Percentiles rank a stretch among this genome's conserved stretches.
Conservation (phyloP, 2,888 invertebrate genomes). For the Macaria notata region DNA sequence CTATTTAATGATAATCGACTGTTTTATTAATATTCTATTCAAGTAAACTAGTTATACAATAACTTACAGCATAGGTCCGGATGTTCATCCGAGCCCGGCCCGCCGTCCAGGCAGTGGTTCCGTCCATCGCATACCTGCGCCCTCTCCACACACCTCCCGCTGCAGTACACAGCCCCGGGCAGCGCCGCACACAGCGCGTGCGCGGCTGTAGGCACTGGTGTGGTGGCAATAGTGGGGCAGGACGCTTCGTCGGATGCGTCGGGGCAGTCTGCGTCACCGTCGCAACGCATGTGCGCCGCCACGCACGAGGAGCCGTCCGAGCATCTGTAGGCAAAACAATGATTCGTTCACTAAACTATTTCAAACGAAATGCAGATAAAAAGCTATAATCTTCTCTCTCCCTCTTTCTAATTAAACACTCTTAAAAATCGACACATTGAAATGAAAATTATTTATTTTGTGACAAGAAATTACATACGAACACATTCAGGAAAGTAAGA, state of each 20-base stretch:
- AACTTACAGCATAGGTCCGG: conserved; percentile 69
- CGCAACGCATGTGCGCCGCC: conserved; percentile 76
- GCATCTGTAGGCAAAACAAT: conserved; percentile 46
- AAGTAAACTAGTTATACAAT: no score
- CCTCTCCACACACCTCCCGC: conserved; percentile 84
- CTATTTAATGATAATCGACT: no score
- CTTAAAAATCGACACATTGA: no score
- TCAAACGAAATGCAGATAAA: no score
- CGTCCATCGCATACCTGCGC: conserved; percentile 87
- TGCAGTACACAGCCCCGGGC: conserved; percentile 83
- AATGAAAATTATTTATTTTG: no score
- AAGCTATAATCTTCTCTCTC: no score
- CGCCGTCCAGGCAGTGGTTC: conserved; percentile 86
- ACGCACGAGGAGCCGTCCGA: conserved; percentile 29
- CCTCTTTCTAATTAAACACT: no score
- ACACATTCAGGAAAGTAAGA: no score
- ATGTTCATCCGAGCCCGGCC: conserved; percentile 84
- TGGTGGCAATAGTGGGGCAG: conserved; percentile 49
- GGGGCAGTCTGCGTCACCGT: conserved; percentile 86
- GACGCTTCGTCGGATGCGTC: conserved; percentile 87
- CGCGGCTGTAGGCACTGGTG: conserved; percentile 25
- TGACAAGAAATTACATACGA: no score
- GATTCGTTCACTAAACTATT: no score
- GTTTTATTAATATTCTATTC: no score
- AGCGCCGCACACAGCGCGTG: conserved; percentile 39